Conservation (phyloP, 2,797 vertebrate species). For the Sphenodon punctatus region DNA sequence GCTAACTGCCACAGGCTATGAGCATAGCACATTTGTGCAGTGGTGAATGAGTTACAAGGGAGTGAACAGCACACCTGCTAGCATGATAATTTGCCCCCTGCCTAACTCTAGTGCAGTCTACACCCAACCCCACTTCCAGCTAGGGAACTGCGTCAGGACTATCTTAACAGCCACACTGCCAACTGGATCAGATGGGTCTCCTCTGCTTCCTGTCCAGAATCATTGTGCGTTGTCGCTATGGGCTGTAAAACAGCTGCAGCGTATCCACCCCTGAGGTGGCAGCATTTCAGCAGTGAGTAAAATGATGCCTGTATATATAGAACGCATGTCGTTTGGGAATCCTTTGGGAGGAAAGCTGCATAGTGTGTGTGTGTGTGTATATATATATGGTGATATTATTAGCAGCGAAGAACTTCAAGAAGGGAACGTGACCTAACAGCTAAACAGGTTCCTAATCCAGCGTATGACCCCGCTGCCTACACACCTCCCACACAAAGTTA, state of each 20-base stretch:
- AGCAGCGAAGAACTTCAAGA: slow-evolving; percentile 15
- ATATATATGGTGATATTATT: slow-evolving; percentile 12
- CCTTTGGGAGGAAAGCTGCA: slow-evolving; percentile 49
- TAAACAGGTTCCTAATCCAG: rapidly evolving
- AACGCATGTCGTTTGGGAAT: too few species aligned
- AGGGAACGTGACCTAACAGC: not conserved
- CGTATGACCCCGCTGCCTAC: rapidly evolving
- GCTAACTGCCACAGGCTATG: too few species aligned
- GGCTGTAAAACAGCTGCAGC: not conserved
- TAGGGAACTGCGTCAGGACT: not conserved
- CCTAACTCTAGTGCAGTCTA: too few species aligned
- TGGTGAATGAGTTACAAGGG: too few species aligned
- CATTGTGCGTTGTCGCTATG: not conserved
- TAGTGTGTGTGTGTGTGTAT: too few species aligned
- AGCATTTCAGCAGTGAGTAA: not conserved
- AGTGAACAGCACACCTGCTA: too few species aligned
- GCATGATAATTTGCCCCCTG: too few species aligned
- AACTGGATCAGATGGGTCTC: not conserved
- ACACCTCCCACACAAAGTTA: rapidly evolving
- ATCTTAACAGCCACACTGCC: not conserved
- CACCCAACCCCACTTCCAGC: too few species aligned
- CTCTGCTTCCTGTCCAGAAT: not conserved
- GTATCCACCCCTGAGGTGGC: not conserved
- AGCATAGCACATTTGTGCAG: too few species aligned
- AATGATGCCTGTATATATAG: not conserved